Conservation (phyloP, 2,113 vertebrate genomes). For the Gopherus flavomarginatus region DNA sequence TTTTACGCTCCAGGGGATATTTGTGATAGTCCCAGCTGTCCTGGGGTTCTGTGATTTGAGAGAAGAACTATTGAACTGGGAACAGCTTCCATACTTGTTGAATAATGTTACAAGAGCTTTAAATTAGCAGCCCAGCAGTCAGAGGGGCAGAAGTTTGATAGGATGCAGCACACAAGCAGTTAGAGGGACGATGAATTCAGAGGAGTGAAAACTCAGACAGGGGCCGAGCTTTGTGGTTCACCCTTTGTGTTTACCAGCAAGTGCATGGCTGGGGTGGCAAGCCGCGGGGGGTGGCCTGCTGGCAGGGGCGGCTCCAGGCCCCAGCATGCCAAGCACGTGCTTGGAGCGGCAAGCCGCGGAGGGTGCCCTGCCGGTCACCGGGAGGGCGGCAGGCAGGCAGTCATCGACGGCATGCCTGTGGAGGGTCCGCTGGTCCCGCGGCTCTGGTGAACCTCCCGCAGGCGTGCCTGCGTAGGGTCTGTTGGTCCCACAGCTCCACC, state of each 20-base stretch:
- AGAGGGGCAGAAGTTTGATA: neutral
- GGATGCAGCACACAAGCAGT: rapidly evolving
- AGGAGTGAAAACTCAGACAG: neutral
- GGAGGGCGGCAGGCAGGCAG: too few relatives aligned
- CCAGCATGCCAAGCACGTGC: too few relatives aligned
- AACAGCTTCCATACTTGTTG: neutral
- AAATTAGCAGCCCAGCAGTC: rapidly evolving
- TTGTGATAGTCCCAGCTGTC: neutral
- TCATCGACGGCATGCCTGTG: too few relatives aligned
- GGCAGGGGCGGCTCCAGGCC: too few relatives aligned
- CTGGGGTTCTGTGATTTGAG: neutral
- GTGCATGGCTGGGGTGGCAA: too few relatives aligned
- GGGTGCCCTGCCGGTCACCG: too few relatives aligned
- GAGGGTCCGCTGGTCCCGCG: too few relatives aligned
- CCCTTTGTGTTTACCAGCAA: neutral
- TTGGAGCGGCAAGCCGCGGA: too few relatives aligned
- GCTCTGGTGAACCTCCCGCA: too few relatives aligned
- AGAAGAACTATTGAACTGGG: neutral
- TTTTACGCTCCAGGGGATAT: neutral
- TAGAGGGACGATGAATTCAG: neutral
- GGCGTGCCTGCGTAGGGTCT: too few relatives aligned
- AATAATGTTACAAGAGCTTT: neutral
- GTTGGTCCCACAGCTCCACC: too few relatives aligned
- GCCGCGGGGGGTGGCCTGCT: too few relatives aligned
- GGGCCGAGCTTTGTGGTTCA: neutral